Base-by-base conservation (phyloP, 2,888 invertebrate genomes). In the Xylocampa areola region DNA sequence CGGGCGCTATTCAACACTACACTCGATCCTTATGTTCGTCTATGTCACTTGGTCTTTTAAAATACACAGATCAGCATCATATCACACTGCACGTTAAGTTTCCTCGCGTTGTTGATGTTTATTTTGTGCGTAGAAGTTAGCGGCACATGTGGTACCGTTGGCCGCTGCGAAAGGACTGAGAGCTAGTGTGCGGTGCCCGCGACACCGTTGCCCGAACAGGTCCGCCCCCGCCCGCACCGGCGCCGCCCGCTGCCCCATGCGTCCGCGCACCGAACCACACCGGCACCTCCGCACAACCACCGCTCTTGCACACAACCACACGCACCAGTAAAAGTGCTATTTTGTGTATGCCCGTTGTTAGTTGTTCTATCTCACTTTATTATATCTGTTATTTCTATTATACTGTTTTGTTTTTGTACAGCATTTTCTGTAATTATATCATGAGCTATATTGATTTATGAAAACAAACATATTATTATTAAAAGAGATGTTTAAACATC, bases 131-230 rank as follows among this genome's bases (percentile, higher is more conserved):
- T 81, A 79, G 76, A 81, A 83, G 86, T 81, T 92, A 92, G 92
- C 93, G 92, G 93, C 92, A 88, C 92, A 89, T 88, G 90, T 86
- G 81, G 85, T 92, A 91, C 92, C 94, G 92, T 94, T 93, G 91
- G 91, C 91, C 91, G 91, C 92, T 89, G 89, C 88, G 89, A 88
- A 86, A 90, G 91, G 91, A 93, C 94, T 93, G 93, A 87, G 90
- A 83, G 85, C 81, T 80, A 82, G 87, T 87, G 91, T 91, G 92
- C 90, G 90, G 89, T 87, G 90, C 87, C 84, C 80, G 87, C 89
- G 91, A 88, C 92, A 94, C 92, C 92, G 92, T 92, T 92, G 94
- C 89, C 88, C 79, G 91, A 85, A 89, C 92, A 87, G 91, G 91
- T 91, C 91, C 91, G 90, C 92, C 92, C 92, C 88, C 91, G 87